phyloP scores from a whole-genome alignment of 92 coral and sea anemone species.

The Phymanthus crucifer region DNA sequence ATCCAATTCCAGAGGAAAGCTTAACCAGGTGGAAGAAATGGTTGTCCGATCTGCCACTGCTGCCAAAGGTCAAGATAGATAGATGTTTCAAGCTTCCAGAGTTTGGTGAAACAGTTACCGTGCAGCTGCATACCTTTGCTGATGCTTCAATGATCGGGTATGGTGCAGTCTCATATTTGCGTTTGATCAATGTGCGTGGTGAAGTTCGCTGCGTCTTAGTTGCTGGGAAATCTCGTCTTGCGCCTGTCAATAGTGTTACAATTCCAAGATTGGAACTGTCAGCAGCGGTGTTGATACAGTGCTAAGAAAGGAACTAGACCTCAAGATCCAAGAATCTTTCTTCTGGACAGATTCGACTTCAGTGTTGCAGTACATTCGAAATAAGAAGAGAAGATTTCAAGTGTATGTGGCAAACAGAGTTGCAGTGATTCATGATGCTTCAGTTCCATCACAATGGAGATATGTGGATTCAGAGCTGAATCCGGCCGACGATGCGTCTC shows the following conservation, averaged over 20 bases:
- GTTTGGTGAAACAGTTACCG: not conserved
- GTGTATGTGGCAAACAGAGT: constrained; percentile 36
- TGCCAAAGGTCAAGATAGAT: not conserved
- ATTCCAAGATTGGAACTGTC: not conserved
- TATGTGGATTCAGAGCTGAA: constrained; percentile 24
- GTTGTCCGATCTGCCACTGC: constrained; percentile 30
- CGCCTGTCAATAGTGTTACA: not conserved
- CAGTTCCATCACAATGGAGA: constrained; percentile 29
- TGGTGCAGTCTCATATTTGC: constrained; percentile 23
- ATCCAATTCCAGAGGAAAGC: not conserved
- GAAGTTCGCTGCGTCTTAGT: not conserved
- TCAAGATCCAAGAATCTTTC: not conserved
- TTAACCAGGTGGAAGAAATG: constrained; percentile 7
- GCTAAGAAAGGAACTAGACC: not conserved
- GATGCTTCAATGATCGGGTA: constrained; percentile 30
- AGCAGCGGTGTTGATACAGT: not conserved
- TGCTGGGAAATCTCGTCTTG: constrained; percentile 1
- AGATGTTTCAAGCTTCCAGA: constrained; percentile 27
- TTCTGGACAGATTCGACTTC: constrained; percentile 41
- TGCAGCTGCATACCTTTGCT: constrained; percentile 20
- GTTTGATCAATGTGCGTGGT: not conserved
- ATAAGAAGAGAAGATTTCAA: constrained; percentile 22
- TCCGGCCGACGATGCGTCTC: constrained; percentile 40
- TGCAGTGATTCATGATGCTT: constrained; percentile 7
- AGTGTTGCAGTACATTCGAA: constrained; percentile 29